Conservation (phyloP, 1,140 invertebrate species). For the Aphelinus atriplicis region DNA sequence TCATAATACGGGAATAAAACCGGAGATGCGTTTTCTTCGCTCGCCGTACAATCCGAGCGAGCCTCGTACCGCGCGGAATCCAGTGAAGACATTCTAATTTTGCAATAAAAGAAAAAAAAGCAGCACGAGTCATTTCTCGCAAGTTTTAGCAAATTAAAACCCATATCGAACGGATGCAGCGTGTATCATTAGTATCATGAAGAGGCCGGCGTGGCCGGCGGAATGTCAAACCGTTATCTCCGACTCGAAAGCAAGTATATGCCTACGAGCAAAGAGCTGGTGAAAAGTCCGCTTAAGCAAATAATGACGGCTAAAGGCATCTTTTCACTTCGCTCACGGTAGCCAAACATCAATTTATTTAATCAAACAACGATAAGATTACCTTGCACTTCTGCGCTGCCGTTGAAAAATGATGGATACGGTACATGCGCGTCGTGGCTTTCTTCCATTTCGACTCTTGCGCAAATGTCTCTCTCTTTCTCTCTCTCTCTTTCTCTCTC, state of each 20-base stretch:
- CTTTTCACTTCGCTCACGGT: background rate
- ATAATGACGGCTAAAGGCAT: slow-evolving; percentile 7
- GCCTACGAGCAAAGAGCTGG: background rate
- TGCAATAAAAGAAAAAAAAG: no score
- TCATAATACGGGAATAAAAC: no score
- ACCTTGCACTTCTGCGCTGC: background rate
- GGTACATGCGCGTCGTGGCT: no score
- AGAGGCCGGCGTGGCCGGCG: background rate
- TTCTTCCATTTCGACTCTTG: no score
- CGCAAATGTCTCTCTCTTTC: no score
- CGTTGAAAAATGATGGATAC: no score
- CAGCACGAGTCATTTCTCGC: background rate
- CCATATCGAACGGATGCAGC: background rate
- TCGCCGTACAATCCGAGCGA: no score
- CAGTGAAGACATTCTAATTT: no score
- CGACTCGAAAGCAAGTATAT: slow-evolving; percentile 1
- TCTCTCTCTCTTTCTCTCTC: no score
- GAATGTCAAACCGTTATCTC: slow-evolving; percentile 32
- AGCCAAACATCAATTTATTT: slow-evolving; percentile 20
- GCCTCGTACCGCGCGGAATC: no score
- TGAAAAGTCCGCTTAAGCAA: slow-evolving; percentile 4
- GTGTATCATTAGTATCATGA: slow-evolving; percentile 28
- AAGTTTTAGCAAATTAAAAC: slow-evolving; percentile 29
- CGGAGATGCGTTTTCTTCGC: no score
- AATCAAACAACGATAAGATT: slow-evolving; percentile 19